A percentile compares a stretch with the other conserved stretches of the same genome.
Evolutionary conservation across 1,140 invertebrate genomes (phyloP).

Genomic region (Coboldia fuscipes): DNA sequence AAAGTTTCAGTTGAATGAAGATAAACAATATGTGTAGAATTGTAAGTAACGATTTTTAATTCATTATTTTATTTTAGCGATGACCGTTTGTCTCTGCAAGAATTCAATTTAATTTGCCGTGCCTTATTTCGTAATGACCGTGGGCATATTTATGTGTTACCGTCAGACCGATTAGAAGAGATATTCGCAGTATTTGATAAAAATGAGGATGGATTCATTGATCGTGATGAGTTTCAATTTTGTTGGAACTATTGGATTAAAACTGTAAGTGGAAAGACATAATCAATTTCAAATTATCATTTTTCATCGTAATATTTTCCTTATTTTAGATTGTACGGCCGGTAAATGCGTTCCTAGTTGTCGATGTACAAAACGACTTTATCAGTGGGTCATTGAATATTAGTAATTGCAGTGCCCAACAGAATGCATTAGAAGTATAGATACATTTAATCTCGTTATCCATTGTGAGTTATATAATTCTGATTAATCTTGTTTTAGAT

Average conservation of each 20-base stretch:
- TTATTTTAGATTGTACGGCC: conserved; percentile 56
- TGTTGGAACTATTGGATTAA: conserved; percentile 75
- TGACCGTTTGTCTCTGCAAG: conserved; percentile 49
- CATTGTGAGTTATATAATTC: conserved; percentile 4
- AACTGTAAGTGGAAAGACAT: conserved; percentile 28
- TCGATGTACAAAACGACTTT: conserved; percentile 98
- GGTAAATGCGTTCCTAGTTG: conserved; percentile 74
- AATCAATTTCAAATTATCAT: neutral
- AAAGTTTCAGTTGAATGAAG: too few species aligned
- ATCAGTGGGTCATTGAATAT: conserved; percentile 86
- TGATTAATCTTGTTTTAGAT: conserved; percentile 28
- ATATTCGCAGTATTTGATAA: conserved; percentile 61
- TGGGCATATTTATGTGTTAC: conserved; percentile 63
- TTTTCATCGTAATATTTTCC: conserved; percentile 3
- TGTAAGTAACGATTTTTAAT: too few species aligned
- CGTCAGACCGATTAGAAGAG: conserved; percentile 44
- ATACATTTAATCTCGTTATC: conserved; percentile 1
- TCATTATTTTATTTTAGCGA: conserved; percentile 32
- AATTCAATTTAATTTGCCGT: conserved; percentile 62
- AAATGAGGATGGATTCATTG: conserved; percentile 56
- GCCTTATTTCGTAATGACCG: conserved; percentile 69
- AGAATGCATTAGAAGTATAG: conserved; percentile 64
- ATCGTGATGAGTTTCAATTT: conserved; percentile 59
- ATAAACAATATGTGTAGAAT: too few species aligned
- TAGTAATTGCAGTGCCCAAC: conserved; percentile 76